A percentile compares a stretch with the other conserved stretches of the same genome.
Conservation (phyloP, 30 jellyfish, hydroid and myxozoan species). For the Hydractinia symbiolongicarpus region DNA sequence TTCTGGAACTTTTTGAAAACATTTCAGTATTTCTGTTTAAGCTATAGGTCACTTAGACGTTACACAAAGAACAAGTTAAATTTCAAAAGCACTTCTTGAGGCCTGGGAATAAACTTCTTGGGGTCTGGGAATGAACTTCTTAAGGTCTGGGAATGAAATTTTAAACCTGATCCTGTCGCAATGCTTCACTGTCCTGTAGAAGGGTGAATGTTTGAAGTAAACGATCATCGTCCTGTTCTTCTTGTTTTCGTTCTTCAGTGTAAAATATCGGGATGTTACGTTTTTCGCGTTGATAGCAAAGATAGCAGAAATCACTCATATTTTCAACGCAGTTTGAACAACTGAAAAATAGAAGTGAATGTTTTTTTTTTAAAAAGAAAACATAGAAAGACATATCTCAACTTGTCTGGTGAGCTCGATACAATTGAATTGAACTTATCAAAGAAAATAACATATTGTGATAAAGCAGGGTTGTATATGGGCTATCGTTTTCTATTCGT, state of each 20-base stretch:
- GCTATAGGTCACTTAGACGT: no score
- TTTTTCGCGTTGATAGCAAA: slow-evolving; percentile 81
- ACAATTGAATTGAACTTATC: background rate
- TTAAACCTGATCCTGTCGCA: slow-evolving; percentile 68
- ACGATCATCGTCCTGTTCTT: slow-evolving; percentile 84
- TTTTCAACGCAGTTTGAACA: slow-evolving; percentile 72
- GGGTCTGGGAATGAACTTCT: background rate
- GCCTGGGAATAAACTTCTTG: background rate
- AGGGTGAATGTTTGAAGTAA: slow-evolving; percentile 59
- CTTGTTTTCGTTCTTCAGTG: slow-evolving; percentile 64
- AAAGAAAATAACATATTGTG: no score
- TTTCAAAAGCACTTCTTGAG: no score
- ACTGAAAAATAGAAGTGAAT: slow-evolving; percentile 30
- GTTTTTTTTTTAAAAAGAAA: no score
- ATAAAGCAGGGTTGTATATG: no score
- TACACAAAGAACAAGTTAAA: no score
- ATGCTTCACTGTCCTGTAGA: slow-evolving; percentile 69
- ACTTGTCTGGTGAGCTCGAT: background rate
- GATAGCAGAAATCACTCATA: slow-evolving; percentile 83
- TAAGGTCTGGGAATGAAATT: background rate
- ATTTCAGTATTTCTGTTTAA: no score
- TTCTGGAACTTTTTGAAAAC: no score
- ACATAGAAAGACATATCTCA: background rate
- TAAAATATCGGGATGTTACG: slow-evolving; percentile 70
- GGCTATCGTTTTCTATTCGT: no score